These are phyloP conservation scores for Microtus agrestis DNA, from an alignment of 2,797 vertebrate species.

Conservation along the genomic window DNA sequence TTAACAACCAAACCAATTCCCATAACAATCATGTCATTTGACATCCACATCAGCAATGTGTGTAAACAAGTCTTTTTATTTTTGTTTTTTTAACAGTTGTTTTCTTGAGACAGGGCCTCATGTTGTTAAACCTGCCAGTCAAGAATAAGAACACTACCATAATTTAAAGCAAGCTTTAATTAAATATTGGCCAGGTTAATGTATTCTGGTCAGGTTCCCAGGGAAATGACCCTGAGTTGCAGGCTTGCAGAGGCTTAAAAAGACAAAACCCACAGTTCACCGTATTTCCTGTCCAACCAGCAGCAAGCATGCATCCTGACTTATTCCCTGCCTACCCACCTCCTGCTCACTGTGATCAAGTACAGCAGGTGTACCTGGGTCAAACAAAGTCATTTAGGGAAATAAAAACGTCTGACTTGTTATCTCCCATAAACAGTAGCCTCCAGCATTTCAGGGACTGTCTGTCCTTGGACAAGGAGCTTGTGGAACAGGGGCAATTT, in stretches of 20 bases:
- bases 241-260: neutral
- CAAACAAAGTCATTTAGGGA: neutral
- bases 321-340: neutral
- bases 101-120: neutral
- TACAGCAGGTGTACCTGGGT: too few relatives aligned
- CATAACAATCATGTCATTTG: neutral
- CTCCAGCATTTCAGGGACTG: neutral
- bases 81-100: neutral
- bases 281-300: neutral
- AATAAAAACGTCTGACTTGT: neutral
- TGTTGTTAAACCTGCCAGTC: neutral
- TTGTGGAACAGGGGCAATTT: neutral
- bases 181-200: neutral
- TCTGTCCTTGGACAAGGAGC: neutral
- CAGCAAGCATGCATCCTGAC: neutral
- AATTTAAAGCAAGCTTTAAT: neutral
- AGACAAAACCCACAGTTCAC: neutral
- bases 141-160: neutral
- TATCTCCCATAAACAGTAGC: neutral
- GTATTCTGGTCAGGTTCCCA: neutral
- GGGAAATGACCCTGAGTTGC: neutral
- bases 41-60: neutral
- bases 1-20: constrained; percentile 3
- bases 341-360: too few relatives aligned
- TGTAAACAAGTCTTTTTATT: neutral